Conservation (phyloP, 1,140 invertebrate genomes). For the Homarus americanus region DNA sequence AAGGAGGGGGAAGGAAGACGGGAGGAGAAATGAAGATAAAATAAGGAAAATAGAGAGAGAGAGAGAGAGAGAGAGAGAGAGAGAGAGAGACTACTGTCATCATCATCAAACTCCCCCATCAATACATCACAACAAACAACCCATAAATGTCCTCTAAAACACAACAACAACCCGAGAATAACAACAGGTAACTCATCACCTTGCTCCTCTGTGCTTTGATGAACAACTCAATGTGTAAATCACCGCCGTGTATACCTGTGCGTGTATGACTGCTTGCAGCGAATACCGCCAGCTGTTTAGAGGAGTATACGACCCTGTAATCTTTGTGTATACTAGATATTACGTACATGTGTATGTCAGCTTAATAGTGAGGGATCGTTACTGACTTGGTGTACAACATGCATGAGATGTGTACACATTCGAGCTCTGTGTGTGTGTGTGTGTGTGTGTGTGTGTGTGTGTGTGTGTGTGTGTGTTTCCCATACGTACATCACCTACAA, state of each 20-base stretch:
- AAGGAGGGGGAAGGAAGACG: not conserved
- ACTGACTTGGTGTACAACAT: not conserved
- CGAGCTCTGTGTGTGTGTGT: not conserved
- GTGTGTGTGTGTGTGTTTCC: no score
- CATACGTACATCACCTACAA: no score
- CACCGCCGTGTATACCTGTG: not conserved
- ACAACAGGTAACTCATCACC: no score
- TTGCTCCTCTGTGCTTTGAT: no score
- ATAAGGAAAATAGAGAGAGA: not conserved
- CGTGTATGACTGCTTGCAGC: not conserved
- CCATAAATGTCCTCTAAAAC: no score
- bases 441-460: slow-evolving; percentile 1
- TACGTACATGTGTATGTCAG: not conserved
- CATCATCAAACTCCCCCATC: no score
- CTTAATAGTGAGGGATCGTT: not conserved
- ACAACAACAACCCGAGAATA: no score
- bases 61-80: no score
- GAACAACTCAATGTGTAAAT: no score
- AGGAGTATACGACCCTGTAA: not conserved
- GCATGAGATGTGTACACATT: not conserved
- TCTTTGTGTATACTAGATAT: not conserved
- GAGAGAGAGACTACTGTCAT: no score
- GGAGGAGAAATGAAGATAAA: not conserved
- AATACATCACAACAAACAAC: no score
- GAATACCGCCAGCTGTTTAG: not conserved